Evolutionary conservation across 2,113 vertebrate species (phyloP).

Genomic region (Ramphastos sulfuratus): DNA sequence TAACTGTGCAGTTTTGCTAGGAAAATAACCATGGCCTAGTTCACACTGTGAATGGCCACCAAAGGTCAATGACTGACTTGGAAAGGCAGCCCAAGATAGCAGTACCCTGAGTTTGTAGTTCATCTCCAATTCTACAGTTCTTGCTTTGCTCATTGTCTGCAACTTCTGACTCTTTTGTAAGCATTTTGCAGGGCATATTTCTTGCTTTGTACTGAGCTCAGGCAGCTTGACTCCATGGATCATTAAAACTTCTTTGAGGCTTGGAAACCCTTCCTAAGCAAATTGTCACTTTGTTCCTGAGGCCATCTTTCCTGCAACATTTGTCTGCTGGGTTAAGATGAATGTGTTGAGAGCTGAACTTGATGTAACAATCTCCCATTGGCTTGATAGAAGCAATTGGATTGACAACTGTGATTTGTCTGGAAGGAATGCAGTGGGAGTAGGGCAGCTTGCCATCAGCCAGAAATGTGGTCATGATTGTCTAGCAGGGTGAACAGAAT

Average conservation of each 20-base stretch:
- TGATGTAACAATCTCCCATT: neutral
- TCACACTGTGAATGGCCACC: neutral
- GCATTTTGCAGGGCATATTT: neutral
- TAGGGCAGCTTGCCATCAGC: conserved; percentile 10
- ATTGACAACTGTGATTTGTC: conserved; percentile 22
- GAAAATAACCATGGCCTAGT: neutral
- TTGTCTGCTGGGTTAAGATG: conserved; percentile 9
- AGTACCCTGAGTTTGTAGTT: neutral
- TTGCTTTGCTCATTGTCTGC: neutral
- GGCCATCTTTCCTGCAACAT: neutral
- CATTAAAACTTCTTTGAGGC: neutral
- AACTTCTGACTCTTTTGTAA: neutral
- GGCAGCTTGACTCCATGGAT: neutral
- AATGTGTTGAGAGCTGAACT: neutral
- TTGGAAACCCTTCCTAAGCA: neutral
- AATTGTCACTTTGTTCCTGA: neutral
- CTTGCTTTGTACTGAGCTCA: neutral
- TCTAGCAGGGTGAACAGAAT: neutral
- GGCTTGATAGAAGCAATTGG: neutral
- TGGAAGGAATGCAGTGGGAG: conserved; percentile 17
- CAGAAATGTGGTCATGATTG: neutral
- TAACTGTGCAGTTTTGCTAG: neutral
- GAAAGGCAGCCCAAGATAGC: neutral
- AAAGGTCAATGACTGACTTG: neutral
- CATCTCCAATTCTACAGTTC: neutral